Base-by-base conservation (phyloP, 2,888 invertebrate species). In the Habrosyne pyritoides region DNA sequence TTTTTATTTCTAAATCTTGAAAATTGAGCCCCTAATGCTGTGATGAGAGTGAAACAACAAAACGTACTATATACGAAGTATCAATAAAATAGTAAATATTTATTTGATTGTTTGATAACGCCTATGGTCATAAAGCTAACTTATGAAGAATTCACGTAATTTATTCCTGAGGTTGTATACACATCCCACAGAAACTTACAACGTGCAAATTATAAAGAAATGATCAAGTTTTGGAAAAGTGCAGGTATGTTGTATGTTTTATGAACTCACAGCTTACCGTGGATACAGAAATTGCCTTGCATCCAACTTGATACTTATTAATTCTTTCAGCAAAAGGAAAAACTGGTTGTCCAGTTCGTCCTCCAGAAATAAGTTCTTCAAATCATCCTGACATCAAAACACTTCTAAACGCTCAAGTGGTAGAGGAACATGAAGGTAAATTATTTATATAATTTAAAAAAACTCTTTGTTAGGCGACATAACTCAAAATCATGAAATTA, bases 211-310 rank as follows among this genome's bases (percentile, higher is more conserved):
- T 56, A 63, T 52, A 64, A 65, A 61, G 93, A 91, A 87, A 96
- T 96, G 95, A 94, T 96, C 84, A 95, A 95, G 87, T 96, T 96
- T 91, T 95, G 95, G 95, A 96, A 95, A 88, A 96, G 95, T 89
- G 92, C 95, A 91, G 94, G 95, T 95, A 93, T 73, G 72, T 33
- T 33, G 33, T 33, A 60, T 51, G 33, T 56, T 42, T 52, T 51
- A 54, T 48, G 28, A 10, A 28, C 61, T 51, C 56, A 22, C 49
- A 55, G 47, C 51, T 7, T 24, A 5, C 4, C 24, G 7, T 24
- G 24, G 24, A 24, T 7, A 24, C 3, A 4, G 50, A 59, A 54
- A 47, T 53, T 53, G 33, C 46, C 48, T 52, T 28, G 30, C 14
- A 21, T 49, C 53, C 50, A 12, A 52, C 53, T 56, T 57, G 26